A percentile compares a stretch with the other conserved stretches of the same genome.
Evolutionary conservation across 1,140 invertebrate species (phyloP).

Genomic region (Leptinotarsa lineolata): DNA sequence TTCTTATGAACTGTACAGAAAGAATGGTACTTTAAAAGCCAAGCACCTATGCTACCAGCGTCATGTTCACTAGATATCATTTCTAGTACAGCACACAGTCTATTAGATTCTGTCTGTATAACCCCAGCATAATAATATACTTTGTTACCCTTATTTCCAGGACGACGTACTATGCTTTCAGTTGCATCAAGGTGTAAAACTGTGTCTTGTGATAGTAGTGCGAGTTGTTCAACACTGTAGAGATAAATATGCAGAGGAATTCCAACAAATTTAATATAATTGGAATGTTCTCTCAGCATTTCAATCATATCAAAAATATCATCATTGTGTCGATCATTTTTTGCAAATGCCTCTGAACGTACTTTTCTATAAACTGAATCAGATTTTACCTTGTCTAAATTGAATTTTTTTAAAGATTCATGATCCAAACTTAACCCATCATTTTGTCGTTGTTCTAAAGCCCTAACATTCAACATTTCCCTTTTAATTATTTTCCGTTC

Average conservation of each 20-base stretch:
- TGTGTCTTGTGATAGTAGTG: background rate
- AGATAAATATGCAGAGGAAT: conserved; percentile 12
- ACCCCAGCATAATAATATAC: conserved; percentile 24
- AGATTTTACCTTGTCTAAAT: conserved; percentile 14
- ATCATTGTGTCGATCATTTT: conserved; percentile 10
- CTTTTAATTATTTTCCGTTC: conserved; percentile 5
- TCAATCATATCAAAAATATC: background rate
- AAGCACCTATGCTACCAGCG: conserved; percentile 11
- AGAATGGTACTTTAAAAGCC: background rate
- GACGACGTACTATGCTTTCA: conserved; percentile 5
- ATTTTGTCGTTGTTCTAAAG: background rate
- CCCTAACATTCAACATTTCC: conserved; percentile 16
- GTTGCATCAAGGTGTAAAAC: conserved; percentile 25
- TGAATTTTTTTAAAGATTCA: background rate
- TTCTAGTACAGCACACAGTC: background rate
- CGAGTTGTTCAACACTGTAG: conserved; percentile 12
- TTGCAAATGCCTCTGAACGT: conserved; percentile 13
- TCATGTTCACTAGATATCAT: conserved; percentile 21
- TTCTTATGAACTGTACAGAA: background rate
- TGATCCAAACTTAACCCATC: too few species aligned
- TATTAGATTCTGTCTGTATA: conserved; percentile 5
- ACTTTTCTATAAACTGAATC: conserved; percentile 24
- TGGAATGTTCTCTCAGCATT: conserved; percentile 3
- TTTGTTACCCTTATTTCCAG: conserved; percentile 11
- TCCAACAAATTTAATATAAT: conserved; percentile 17